Evolutionary conservation across 2,888 invertebrate species (phyloP).

Genomic region (Chymomyza amoena): DNA sequence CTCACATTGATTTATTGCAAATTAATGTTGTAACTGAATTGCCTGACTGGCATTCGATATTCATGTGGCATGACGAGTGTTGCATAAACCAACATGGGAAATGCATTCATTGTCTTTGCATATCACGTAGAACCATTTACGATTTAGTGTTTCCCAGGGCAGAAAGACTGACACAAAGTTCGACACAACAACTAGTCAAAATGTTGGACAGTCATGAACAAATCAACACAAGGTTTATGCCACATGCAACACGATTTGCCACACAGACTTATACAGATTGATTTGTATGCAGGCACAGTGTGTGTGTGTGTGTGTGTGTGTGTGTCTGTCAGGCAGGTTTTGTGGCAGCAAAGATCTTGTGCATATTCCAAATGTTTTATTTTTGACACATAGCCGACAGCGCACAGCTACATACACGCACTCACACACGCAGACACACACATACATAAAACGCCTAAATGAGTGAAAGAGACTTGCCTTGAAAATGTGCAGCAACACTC

Average conservation of each 20-base stretch:
- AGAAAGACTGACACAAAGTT: not conserved
- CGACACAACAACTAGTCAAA: not conserved
- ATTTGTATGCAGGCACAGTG: not conserved
- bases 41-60: slow-evolving; percentile 37
- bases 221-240: not conserved
- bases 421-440: not conserved
- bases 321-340: not conserved
- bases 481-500: not conserved
- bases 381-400: not conserved
- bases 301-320: slow-evolving; percentile 1
- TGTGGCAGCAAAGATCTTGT: not conserved
- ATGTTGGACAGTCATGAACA: not conserved
- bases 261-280: slow-evolving; percentile 4
- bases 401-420: not conserved
- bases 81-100: slow-evolving; percentile 38
- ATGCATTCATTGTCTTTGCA: slow-evolving; percentile 60
- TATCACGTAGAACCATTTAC: slow-evolving; percentile 63
- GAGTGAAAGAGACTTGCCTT: not conserved
- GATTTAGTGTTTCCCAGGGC: slow-evolving; percentile 28
- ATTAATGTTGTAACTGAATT: slow-evolving; percentile 60
- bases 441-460: too few species aligned
- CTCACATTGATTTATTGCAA: slow-evolving; percentile 62
- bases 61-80: slow-evolving; percentile 29
- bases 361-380: not conserved
- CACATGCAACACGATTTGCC: not conserved